Percentiles rank a stretch among this genome's conserved stretches.
Evolutionary conservation across 2,888 invertebrate species (phyloP).

Genomic region (Helobdella robusta): DNA sequence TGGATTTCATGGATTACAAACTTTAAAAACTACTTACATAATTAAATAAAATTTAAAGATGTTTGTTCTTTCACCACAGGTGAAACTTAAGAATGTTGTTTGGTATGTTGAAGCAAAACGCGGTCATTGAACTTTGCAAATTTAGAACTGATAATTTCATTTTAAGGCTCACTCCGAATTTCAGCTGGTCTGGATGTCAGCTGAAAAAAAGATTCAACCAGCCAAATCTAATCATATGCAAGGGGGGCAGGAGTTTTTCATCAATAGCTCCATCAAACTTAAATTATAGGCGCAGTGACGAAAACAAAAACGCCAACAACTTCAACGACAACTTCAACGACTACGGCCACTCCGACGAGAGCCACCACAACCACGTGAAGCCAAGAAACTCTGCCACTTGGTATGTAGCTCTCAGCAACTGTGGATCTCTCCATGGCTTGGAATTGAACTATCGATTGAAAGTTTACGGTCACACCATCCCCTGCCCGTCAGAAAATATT

Average conservation of each 20-base stretch:
- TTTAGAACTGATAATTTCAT: too few relatives aligned
- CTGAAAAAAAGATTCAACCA: constrained; percentile 18
- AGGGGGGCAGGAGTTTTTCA: constrained; percentile 30
- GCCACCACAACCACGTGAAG: background rate
- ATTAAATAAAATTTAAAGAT: too few relatives aligned
- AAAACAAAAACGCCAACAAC: background rate
- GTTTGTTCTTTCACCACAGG: too few relatives aligned
- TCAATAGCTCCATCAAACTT: too few relatives aligned
- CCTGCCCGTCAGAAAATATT: constrained; percentile 20
- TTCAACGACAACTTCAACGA: constrained; percentile 10
- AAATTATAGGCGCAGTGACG: constrained; percentile 15
- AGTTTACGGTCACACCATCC: constrained; percentile 28
- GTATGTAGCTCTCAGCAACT: constrained; percentile 32
- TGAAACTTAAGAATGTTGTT: too few relatives aligned
- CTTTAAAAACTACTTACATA: too few relatives aligned
- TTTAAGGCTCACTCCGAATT: constrained; percentile 30
- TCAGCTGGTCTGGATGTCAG: constrained; percentile 32
- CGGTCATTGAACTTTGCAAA: too few relatives aligned
- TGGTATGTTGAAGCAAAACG: too few relatives aligned
- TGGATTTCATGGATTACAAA: too few relatives aligned
- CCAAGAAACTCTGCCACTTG: constrained; percentile 15
- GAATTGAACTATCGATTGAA: constrained; percentile 29
- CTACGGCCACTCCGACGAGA: background rate
- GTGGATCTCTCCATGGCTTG: constrained; percentile 29
- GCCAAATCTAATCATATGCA: constrained; percentile 26